Percentiles rank a stretch among this genome's conserved stretches.
phyloP scores from a whole-genome alignment of 2,797 vertebrate species.

The Crocodylus rhombifer region DNA sequence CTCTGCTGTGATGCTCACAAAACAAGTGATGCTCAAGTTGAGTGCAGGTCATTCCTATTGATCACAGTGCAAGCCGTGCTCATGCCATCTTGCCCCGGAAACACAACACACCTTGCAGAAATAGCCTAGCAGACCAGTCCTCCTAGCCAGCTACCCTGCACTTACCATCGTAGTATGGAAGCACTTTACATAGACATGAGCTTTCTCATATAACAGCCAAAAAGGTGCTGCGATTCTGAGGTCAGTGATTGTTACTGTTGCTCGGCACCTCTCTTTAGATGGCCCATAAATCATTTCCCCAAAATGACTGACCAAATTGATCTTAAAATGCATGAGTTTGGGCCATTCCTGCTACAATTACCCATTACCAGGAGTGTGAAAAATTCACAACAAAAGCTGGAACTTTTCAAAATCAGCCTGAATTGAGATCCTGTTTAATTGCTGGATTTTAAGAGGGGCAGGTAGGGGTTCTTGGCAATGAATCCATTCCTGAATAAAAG shows the following conservation, averaged over 20 bases:
- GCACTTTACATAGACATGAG: constrained; percentile 56
- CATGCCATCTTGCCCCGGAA: neutral
- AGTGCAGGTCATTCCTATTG: neutral
- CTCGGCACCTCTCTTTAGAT: neutral
- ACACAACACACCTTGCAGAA: neutral
- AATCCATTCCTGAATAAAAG: constrained; percentile 4
- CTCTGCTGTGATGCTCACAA: neutral
- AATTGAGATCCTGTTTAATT: neutral
- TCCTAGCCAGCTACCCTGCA: neutral
- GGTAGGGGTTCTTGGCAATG: neutral
- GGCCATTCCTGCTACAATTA: constrained; percentile 18
- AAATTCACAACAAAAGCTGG: neutral
- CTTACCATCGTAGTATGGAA: neutral
- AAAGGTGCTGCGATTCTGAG: neutral
- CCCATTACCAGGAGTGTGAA: constrained; percentile 21
- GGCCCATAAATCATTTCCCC: neutral
- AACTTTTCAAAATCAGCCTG: neutral
- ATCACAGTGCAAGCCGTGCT: neutral
- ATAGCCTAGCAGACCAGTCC: neutral
- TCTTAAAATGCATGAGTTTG: neutral
- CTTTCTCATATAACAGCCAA: constrained; percentile 6
- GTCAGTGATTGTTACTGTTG: neutral
- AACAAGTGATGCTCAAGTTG: too few species aligned
- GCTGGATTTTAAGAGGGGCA: neutral
- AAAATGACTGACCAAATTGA: neutral